Conservation (phyloP, 2,113 vertebrate species). For the Pteronura brasiliensis region DNA sequence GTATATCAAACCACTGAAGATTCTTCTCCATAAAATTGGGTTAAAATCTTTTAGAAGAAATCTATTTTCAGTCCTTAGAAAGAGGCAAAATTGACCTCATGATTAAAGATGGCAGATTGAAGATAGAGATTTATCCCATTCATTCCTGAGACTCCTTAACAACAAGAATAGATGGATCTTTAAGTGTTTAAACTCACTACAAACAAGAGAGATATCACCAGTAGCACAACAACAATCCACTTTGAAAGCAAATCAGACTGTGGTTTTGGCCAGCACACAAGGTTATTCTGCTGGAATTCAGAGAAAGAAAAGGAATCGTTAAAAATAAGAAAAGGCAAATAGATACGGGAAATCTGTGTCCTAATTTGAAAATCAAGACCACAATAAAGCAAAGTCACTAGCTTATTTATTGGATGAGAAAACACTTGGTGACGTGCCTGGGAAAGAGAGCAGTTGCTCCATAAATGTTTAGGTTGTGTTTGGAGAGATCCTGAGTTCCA, state of each 20-base stretch:
- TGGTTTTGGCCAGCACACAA: background rate
- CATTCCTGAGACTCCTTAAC: background rate
- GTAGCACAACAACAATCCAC: background rate
- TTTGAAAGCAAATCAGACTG: background rate
- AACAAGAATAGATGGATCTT: background rate
- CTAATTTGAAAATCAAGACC: background rate
- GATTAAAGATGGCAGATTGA: background rate
- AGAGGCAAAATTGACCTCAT: background rate
- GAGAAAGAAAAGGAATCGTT: background rate
- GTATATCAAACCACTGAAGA: background rate
- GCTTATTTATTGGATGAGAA: background rate
- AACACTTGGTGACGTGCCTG: background rate
- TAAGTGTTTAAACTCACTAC: background rate
- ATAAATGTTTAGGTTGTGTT: background rate
- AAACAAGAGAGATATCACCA: background rate
- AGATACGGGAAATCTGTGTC: background rate
- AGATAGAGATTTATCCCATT: background rate
- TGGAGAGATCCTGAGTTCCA: background rate
- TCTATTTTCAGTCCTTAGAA: background rate
- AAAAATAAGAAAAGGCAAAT: slow-evolving; percentile 7
- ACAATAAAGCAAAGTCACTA: background rate
- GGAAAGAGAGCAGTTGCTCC: background rate
- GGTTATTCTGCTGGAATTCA: background rate
- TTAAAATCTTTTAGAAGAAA: background rate
- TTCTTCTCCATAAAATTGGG: background rate